A percentile compares a stretch with the other conserved stretches of the same genome.
These are phyloP conservation scores for Drosophila ficusphila DNA, from an alignment of 1,140 invertebrate species.

Conservation along the genomic window DNA sequence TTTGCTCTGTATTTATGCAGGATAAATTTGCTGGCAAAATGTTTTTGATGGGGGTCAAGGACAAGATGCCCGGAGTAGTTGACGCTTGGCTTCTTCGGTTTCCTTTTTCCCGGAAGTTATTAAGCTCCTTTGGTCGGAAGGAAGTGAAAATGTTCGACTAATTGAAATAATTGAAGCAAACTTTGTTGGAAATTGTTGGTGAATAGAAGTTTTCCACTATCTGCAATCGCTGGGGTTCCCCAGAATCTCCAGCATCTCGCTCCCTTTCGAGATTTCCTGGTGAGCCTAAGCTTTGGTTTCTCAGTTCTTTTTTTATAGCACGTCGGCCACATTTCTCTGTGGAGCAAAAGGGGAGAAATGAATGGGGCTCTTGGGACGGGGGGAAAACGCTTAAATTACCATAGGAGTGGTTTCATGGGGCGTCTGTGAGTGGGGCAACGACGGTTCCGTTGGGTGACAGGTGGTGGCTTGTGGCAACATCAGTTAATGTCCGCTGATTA, in stretches of 20 bases:
- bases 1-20: not conserved
- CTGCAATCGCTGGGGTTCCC: conserved; percentile 7
- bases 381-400: conserved; percentile 59
- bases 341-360: conserved; percentile 1
- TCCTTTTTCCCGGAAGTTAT: conserved; percentile 32
- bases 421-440: not conserved
- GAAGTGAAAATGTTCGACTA: conserved; percentile 38
- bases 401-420: conserved; percentile 35
- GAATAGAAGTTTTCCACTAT: not conserved
- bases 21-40: not conserved
- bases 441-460: conserved; percentile 43
- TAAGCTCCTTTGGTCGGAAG: conserved; percentile 18
- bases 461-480: conserved; percentile 42
- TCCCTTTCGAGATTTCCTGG: conserved; percentile 14
- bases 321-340: conserved; percentile 28
- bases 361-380: conserved; percentile 6
- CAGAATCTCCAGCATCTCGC: conserved; percentile 3
- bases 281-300: conserved; percentile 50
- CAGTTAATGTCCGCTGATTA: conserved; percentile 73
- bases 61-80: conserved; percentile 2
- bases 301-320: conserved; percentile 31
- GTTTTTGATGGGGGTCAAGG: conserved; percentile 18
- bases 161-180: conserved; percentile 49
- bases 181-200: conserved; percentile 8
- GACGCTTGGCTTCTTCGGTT: conserved; percentile 3